Percentiles rank a stretch among this genome's conserved stretches.
Evolutionary conservation across 23 tunicate genomes (phyloP).

Genomic region (Clavelina lepadiformis): DNA sequence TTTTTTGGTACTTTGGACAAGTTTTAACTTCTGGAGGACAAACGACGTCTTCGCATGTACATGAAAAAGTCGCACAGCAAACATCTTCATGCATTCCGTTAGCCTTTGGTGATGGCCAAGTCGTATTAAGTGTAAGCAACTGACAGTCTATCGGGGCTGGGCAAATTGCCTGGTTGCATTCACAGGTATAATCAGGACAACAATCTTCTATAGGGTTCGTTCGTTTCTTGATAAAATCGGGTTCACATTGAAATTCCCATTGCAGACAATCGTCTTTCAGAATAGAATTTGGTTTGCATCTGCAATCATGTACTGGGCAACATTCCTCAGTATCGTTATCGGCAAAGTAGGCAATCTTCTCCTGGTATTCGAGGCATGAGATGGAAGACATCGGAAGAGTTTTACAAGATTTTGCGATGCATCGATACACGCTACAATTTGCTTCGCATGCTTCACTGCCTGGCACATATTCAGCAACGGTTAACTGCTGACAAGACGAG

Average conservation of each 20-base stretch:
- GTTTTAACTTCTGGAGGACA: slow-evolving; percentile 11
- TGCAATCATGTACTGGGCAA: slow-evolving; percentile 30
- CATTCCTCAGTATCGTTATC: slow-evolving; percentile 20
- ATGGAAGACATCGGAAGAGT: neutral
- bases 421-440: slow-evolving; percentile 22
- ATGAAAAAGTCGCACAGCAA: slow-evolving; percentile 28
- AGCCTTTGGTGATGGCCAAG: neutral
- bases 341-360: neutral
- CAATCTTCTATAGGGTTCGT: neutral
- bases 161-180: slow-evolving; percentile 13
- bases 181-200: slow-evolving; percentile 40
- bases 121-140: neutral
- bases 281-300: slow-evolving; percentile 7
- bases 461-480: neutral
- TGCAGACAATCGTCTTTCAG: slow-evolving; percentile 17
- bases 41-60: slow-evolving; percentile 21
- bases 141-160: slow-evolving; percentile 19
- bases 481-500: slow-evolving; percentile 9
- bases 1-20: slow-evolving; percentile 27
- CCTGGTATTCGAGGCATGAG: slow-evolving; percentile 14
- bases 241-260: slow-evolving; percentile 14
- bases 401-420: slow-evolving; percentile 7
- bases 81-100: slow-evolving; percentile 21
- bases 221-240: slow-evolving; percentile 3
- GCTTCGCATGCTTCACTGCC: slow-evolving; percentile 11